Base-by-base conservation (phyloP, 2,113 vertebrate genomes). In the Lynx canadensis region DNA sequence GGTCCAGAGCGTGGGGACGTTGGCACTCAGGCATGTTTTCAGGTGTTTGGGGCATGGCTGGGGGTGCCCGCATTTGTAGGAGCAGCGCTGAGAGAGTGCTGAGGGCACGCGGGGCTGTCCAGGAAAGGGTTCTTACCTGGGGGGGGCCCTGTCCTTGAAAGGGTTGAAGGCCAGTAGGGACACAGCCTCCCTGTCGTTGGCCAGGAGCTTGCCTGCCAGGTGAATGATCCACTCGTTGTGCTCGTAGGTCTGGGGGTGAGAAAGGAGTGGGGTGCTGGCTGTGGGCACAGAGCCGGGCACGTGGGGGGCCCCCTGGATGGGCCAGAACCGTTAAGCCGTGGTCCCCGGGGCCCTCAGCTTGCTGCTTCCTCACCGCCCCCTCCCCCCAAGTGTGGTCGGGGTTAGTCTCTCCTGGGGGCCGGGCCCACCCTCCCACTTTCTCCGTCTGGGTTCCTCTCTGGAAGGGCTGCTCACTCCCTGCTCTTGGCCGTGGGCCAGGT, bases 151-250 rank as follows among this genome's bases (percentile, higher is more conserved):
- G 98, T 98, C 99, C 0, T 98, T 95, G 14, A 99, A 99, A 0
- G 99, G 99, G 98, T 99, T 99, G 1, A 98, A 97, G 14, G 99
- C 99, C 6, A 99, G 97, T 88, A 99, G 98, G 9, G 99, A 99
- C 81, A 99, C 98, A 29, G 98, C 94, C 0, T 94, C 91, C 29
- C 99, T 98, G 4, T 99, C 99, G 2, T 99, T 99, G 74, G 99
- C 99, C 95, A 99, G 98, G 92, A 99, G 99, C 89, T 99, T 99
- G 55, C 99, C 99, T 0, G 99, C 99, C 55, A 99, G 99, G 96
- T 99, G 99, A 97, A 99, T 99, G 89, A 99, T 98, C 99, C 99
- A 99, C 60, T 99, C 99, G 0, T 99, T 99, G 96, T 99, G 99
- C 97, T 99, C 99, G 0, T 99, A 99, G 76, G 99, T 99, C 99